A percentile compares a stretch with the other conserved stretches of the same genome.
Evolutionary conservation across 1,140 invertebrate genomes (phyloP).

Genomic region (Reticulitermes speratus): DNA sequence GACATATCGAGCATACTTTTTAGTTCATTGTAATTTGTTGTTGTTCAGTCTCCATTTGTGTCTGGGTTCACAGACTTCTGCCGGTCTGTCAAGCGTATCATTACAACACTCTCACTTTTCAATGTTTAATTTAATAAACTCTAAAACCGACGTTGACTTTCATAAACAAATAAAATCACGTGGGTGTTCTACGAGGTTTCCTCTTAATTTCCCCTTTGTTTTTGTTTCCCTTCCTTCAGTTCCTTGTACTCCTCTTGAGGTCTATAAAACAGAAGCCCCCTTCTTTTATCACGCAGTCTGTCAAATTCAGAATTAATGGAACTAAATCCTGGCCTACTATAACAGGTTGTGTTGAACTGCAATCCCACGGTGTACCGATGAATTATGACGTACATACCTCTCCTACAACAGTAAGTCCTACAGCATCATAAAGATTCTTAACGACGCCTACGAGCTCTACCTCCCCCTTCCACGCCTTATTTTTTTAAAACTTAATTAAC

Average conservation of each 20-base stretch:
- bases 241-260: no score
- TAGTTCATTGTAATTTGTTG: no score
- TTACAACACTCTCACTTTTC: neutral
- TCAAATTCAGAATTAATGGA: constrained; percentile 2
- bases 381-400: neutral
- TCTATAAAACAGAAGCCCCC: no score
- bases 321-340: neutral
- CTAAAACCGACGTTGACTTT: neutral
- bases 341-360: neutral
- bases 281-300: neutral
- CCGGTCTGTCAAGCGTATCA: neutral
- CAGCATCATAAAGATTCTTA: neutral
- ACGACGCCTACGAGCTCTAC: neutral
- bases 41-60: no score
- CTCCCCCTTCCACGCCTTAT: neutral
- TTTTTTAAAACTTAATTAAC: neutral
- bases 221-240: neutral
- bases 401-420: neutral
- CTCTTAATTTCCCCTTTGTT: neutral
- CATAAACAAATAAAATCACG: neutral
- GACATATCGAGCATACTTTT: no score
- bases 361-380: neutral
- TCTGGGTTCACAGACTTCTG: no score
- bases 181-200: neutral
- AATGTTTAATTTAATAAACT: neutral